phyloP scores from a whole-genome alignment of 2,888 invertebrate species.

The Himalopsyche tibetana region DNA sequence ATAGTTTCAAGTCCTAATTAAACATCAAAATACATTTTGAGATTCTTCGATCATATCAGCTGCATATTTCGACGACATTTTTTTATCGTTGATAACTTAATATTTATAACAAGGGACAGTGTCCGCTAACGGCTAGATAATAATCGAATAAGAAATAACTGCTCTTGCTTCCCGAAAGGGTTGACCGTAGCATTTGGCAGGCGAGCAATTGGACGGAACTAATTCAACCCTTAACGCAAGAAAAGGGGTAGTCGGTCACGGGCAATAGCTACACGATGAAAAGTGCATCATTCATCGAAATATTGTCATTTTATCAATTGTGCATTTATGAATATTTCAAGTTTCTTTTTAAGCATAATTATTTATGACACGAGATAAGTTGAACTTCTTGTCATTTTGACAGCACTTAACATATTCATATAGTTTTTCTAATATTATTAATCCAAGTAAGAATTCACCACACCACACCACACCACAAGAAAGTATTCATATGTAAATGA shows the following conservation, averaged over 20 bases:
- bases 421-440: too few relatives aligned
- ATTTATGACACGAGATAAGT: too few relatives aligned
- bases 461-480: too few relatives aligned
- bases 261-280: not conserved
- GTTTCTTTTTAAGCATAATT: too few relatives aligned
- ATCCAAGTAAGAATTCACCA: too few relatives aligned
- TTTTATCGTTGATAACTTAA: not conserved
- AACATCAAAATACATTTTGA: not conserved
- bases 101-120: slow-evolving; percentile 6
- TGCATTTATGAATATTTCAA: too few relatives aligned
- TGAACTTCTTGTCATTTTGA: too few relatives aligned
- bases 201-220: slow-evolving; percentile 21
- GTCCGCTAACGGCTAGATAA: slow-evolving; percentile 24
- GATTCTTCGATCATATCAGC: not conserved
- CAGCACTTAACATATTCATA: too few relatives aligned
- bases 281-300: not conserved
- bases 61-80: not conserved
- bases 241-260: not conserved
- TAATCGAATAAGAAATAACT: slow-evolving; percentile 12
- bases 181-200: slow-evolving; percentile 11
- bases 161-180: slow-evolving; percentile 24
- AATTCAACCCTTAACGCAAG: slow-evolving; percentile 23
- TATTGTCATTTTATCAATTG: not conserved
- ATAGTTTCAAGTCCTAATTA: too few relatives aligned
- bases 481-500: too few relatives aligned